These are phyloP conservation scores for Pangasius djambal DNA, from an alignment of 2,797 vertebrate genomes.

Conservation along the genomic window DNA sequence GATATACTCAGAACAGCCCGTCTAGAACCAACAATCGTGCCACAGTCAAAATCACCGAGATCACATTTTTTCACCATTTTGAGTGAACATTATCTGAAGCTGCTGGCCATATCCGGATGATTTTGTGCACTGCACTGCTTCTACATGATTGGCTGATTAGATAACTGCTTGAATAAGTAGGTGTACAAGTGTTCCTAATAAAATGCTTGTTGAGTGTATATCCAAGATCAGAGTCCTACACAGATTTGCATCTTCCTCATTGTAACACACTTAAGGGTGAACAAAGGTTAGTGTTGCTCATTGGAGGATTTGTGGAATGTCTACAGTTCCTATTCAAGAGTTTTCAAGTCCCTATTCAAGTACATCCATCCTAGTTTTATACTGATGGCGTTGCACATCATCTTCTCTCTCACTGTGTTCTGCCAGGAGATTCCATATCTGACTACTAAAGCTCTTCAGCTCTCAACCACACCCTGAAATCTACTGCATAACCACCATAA, in stretches of 20 bases:
- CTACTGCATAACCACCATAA: conserved; percentile 3
- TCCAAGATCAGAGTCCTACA: neutral
- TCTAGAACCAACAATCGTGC: neutral
- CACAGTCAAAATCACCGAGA: neutral
- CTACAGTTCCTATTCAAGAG: neutral
- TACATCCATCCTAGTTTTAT: neutral
- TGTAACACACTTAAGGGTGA: neutral
- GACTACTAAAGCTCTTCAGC: neutral
- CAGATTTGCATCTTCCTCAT: neutral
- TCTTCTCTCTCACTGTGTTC: neutral
- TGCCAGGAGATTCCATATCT: neutral
- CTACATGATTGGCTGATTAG: too few species aligned
- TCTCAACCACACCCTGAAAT: neutral
- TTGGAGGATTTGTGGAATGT: neutral
- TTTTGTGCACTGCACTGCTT: neutral
- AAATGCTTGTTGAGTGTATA: neutral
- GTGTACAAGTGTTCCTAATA: neutral
- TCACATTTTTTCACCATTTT: neutral
- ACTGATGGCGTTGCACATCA: neutral
- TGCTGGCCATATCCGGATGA: neutral
- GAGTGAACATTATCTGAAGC: neutral
- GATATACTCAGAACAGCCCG: neutral
- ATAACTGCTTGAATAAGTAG: neutral
- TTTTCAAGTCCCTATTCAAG: neutral
- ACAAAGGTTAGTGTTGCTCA: neutral